phyloP scores from a whole-genome alignment of 2,888 invertebrate species.

The Platycnemis pennipes region DNA sequence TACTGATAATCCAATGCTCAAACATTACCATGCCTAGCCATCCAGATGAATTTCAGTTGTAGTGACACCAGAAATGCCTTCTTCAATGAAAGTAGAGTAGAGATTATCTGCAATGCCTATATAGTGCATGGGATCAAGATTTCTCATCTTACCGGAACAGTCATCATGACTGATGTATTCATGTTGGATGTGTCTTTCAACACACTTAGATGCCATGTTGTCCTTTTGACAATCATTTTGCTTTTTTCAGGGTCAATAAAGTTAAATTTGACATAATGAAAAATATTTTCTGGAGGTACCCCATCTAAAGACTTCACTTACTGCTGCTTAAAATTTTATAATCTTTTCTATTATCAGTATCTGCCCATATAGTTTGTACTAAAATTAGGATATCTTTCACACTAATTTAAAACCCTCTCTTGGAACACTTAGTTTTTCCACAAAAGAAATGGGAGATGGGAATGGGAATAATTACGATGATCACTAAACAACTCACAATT shows the following conservation, averaged over 20 bases:
- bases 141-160: neutral
- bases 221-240: neutral
- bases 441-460: too few relatives aligned
- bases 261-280: neutral
- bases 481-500: too few relatives aligned
- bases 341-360: too few relatives aligned
- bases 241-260: neutral
- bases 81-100: neutral
- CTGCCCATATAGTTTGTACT: too few relatives aligned
- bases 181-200: neutral
- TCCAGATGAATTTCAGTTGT: too few relatives aligned
- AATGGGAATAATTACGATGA: too few relatives aligned
- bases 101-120: neutral
- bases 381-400: too few relatives aligned
- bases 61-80: neutral
- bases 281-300: slow-evolving; percentile 14
- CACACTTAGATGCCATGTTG: neutral
- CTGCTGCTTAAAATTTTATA: neutral
- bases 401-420: too few relatives aligned
- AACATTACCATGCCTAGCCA: neutral
- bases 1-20: neutral
- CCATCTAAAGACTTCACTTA: neutral
- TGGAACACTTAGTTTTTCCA: too few relatives aligned
- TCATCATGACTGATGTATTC: neutral
- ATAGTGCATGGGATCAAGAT: neutral